Evolutionary conservation across 2,797 vertebrate genomes (phyloP), one percentile per base, ranked within the genome.

Genomic region (Smutsia gigantea): DNA sequence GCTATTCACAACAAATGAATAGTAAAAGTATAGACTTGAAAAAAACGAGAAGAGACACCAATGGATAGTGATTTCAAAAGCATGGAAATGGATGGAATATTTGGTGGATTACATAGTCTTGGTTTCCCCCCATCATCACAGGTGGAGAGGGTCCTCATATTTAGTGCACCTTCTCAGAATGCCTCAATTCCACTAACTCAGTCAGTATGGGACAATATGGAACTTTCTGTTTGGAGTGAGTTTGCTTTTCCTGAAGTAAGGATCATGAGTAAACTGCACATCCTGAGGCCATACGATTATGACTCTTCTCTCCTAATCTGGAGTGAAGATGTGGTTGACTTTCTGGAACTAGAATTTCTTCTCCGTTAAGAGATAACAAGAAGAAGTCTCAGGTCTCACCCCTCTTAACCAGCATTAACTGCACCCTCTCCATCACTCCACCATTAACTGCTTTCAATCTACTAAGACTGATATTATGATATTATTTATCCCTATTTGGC

Each of bases 241-340:
- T 93, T 85, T 81, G 7, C 78, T 75, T 93, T 46, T 95, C 29
- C 42, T 21, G 21, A 75, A 87, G 61, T 93, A 51, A 93, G 46
- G 49, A 72, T 93, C 95, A 46, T 13, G 37, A 34, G 12, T 93
- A 51, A 82, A 64, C 25, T 55, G 18, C 37, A 25, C 3, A 71
- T 49, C 66, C 53, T 90, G 66, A 53, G 29, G 25, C 39, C 21
- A 57, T 55, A 49, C 51, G 25, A 2, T n/a, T 68, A n/a, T 61
- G 63, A 49, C 19, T 61, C 5, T 74, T 78, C 69, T 74, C 0
- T n/a, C 39, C 25, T 72, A 25, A 42, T 79, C 34, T 85, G 14
- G 23, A 23, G 5, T 95, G 31, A 85, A 79, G 57, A 69, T 94
- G 46, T 34, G 25, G 2, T 90, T 72, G 51, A 68, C 59, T 78